A percentile compares a stretch with the other conserved stretches of the same genome.
Conservation (phyloP, 1,140 invertebrate species). For the Heliconius congener region DNA sequence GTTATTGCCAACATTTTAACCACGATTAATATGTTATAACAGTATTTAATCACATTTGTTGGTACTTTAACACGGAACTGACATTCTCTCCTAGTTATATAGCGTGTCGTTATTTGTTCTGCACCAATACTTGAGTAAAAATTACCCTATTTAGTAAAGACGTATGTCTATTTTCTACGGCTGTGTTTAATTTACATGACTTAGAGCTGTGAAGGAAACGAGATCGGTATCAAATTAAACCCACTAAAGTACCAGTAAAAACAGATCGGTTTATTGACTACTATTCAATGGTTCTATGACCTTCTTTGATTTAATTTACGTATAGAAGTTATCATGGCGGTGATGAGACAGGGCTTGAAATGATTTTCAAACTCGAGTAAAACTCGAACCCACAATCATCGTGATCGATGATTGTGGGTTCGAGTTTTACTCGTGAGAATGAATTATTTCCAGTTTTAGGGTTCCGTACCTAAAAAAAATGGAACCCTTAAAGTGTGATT, state of each 20-base stretch:
- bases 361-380: too few species aligned
- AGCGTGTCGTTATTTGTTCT: constrained; percentile 29
- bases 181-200: not conserved
- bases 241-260: too few species aligned
- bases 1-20: too few species aligned
- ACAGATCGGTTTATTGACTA: too few species aligned
- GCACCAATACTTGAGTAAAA: constrained; percentile 24
- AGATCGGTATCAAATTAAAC: not conserved
- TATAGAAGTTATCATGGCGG: too few species aligned
- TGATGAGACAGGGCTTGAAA: too few species aligned
- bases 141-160: not conserved
- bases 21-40: not conserved
- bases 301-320: not conserved
- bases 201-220: not conserved
- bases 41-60: constrained; percentile 6
- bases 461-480: too few species aligned
- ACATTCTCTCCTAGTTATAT: constrained; percentile 22
- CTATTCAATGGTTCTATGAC: not conserved
- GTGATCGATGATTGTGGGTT: too few species aligned
- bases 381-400: too few species aligned
- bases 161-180: not conserved
- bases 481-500: too few species aligned
- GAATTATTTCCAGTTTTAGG: too few species aligned
- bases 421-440: too few species aligned
- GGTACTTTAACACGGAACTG: constrained; percentile 14